Evolutionary conservation across 2,888 invertebrate genomes (phyloP), one percentile per base, ranked within the genome.

Genomic region (Cheilosia pagana): DNA sequence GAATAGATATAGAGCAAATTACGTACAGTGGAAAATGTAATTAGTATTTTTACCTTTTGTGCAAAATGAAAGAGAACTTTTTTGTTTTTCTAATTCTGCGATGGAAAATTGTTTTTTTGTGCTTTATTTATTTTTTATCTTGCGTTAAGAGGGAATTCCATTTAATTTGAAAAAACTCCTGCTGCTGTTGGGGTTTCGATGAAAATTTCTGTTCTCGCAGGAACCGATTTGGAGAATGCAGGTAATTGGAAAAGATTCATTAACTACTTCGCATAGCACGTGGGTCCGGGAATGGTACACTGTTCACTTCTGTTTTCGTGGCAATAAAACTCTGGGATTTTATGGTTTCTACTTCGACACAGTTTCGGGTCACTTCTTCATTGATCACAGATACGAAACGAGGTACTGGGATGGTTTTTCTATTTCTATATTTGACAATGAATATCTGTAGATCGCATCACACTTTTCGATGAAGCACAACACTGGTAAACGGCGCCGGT

Each of bases 231-330:
- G 59, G 50, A 74, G 45, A 68, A 41, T 8, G 28, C n/a, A n/a
- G n/a, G n/a, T 75, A 78, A 78, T 83, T 78, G 67, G 35, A 74
- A 63, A 70, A 43, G 72, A 57, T 45, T 60, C 25, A 50, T 57
- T 74, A 45, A 65, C 65, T 65, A 62, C 68, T 74, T 63, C 70
- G 59, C 48, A 50, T 70, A 77, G 72, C 82, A 78, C 77, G 78
- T 78, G 74, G 71, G 67, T 68, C 65, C 76, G 71, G 65, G 52
- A 50, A 19, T 14, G 41, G 28, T 62, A 62, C 74, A 78, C 77
- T 77, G 72, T 82, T 82, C 82, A 82, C 82, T 78, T 83, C 55
- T 78, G 74, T 48, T 83, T 83, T 53, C 70, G 75, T 75, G 78
- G 78, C 41, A 75, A 83, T 78, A 74, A 83, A 83, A 78, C 65